These are phyloP conservation scores for Anthoscopus minutus DNA, from an alignment of 2,113 vertebrate species.

Conservation along the genomic window DNA sequence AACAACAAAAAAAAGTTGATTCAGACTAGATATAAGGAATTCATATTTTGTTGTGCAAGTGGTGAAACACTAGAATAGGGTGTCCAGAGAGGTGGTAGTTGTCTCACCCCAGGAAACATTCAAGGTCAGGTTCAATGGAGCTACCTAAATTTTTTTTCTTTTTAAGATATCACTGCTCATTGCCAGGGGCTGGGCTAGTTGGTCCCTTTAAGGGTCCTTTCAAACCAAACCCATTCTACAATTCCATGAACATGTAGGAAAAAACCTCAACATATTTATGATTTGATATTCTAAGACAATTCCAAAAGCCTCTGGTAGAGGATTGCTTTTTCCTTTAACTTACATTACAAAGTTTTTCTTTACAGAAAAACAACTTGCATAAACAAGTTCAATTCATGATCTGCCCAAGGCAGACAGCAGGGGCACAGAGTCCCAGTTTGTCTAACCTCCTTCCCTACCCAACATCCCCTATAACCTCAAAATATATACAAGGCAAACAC, in stretches of 20 bases:
- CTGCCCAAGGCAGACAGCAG: not conserved
- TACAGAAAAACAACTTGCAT: not conserved
- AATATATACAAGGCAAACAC: not conserved
- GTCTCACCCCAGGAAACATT: not conserved
- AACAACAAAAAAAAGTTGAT: not conserved
- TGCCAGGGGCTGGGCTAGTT: not conserved
- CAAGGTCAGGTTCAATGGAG: not conserved
- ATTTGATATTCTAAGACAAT: not conserved
- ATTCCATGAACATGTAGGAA: not conserved
- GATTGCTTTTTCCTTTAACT: not conserved
- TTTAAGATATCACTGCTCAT: not conserved
- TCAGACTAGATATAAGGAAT: not conserved
- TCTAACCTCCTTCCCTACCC: not conserved
- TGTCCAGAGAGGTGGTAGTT: not conserved
- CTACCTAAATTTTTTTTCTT: not conserved
- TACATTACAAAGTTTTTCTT: not conserved
- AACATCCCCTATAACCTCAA: not conserved
- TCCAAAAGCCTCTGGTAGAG: not conserved
- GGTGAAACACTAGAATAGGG: not conserved
- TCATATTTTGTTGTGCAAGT: not conserved
- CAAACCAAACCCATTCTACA: not conserved
- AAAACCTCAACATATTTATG: accelerated
- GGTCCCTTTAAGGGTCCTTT: not conserved
- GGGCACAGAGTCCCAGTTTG: not conserved
- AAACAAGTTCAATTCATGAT: not conserved